Percentiles rank a stretch among this genome's conserved stretches.
Evolutionary conservation across 2,888 invertebrate genomes (phyloP).

Genomic region (Xanthia icteritia): DNA sequence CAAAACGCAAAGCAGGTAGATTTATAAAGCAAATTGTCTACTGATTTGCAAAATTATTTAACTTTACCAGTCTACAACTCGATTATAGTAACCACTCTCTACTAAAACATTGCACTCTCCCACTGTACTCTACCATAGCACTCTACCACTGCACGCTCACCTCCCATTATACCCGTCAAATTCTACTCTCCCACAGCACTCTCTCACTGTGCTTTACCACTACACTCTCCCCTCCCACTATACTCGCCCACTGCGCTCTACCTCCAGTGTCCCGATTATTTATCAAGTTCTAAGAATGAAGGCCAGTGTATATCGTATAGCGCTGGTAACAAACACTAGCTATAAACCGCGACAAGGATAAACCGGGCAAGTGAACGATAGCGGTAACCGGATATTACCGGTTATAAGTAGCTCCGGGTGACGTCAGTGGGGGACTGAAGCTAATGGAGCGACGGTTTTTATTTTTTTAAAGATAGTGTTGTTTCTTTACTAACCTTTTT

Average conservation of each 20-base stretch:
- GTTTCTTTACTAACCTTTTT: neutral
- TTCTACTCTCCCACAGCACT: neutral
- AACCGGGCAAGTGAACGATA: constrained; percentile 23
- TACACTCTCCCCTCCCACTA: neutral
- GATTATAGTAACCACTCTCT: neutral
- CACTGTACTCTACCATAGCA: neutral
- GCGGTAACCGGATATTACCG: constrained; percentile 46
- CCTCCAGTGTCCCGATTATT: no score
- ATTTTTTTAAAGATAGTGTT: neutral
- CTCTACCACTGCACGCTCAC: neutral
- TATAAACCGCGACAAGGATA: constrained; percentile 28
- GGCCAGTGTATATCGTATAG: constrained; percentile 22
- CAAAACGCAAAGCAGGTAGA: no score
- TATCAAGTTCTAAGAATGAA: neutral
- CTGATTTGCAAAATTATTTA: neutral
- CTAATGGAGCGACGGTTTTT: neutral
- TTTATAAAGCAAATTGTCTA: no score
- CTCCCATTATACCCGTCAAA: neutral
- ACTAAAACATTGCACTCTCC: neutral
- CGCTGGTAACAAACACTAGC: constrained; percentile 16
- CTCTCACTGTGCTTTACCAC: neutral
- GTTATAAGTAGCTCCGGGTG: constrained; percentile 34
- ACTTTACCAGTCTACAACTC: neutral
- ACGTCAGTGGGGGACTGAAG: constrained; percentile 26
- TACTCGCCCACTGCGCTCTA: neutral